Conservation (phyloP, 2,113 vertebrate genomes). For the Phalacrocorax pelagicus region DNA sequence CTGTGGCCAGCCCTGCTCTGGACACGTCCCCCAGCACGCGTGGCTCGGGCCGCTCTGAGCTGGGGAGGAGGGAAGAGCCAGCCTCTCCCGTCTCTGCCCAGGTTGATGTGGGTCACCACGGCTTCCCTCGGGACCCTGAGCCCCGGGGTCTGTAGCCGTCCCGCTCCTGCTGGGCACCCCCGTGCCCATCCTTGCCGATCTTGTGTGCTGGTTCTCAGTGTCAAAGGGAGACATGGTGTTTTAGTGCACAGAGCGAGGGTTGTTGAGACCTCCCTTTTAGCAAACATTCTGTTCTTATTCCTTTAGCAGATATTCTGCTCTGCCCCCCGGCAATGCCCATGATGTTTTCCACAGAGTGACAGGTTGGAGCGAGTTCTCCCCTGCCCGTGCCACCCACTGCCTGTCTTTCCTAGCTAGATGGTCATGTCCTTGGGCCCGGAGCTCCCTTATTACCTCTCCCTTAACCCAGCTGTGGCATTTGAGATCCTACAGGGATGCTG, state of each 20-base stretch:
- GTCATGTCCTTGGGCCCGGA: neutral
- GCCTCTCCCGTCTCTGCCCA: neutral
- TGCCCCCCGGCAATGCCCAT: neutral
- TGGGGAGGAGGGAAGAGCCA: neutral
- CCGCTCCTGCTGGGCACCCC: neutral
- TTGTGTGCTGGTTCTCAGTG: accelerated
- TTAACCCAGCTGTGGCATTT: accelerated
- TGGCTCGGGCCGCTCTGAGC: neutral
- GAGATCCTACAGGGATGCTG: neutral
- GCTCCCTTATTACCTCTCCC: neutral
- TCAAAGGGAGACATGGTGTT: accelerated
- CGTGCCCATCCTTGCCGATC: neutral
- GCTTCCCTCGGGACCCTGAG: neutral
- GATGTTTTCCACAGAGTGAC: neutral
- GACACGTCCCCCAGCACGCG: accelerated
- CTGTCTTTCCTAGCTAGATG: neutral
- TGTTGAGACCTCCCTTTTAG: neutral
- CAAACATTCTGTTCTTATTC: neutral
- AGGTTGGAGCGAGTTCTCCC: neutral
- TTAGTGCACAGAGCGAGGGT: accelerated
- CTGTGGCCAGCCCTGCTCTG: accelerated
- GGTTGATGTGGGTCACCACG: neutral
- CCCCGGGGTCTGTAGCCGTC: accelerated
- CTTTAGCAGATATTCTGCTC: neutral
- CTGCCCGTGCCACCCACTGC: neutral